Percentiles rank a stretch among this genome's conserved stretches.
phyloP scores from a whole-genome alignment of 2,113 vertebrate species.

The Tor tambroides region DNA sequence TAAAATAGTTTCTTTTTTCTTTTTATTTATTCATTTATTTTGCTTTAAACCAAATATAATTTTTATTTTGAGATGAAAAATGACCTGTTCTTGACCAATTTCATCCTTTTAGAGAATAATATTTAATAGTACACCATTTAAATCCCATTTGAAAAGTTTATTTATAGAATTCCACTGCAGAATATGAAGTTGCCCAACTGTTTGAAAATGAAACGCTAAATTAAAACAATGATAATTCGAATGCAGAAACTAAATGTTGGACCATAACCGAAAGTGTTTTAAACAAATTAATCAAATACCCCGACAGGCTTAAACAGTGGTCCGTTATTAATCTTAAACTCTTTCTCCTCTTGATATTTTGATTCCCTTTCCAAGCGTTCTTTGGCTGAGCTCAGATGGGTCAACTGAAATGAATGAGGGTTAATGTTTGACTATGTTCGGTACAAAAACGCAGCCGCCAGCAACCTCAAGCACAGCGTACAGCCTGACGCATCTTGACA shows the following conservation, averaged over 20 bases:
- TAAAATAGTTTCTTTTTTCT: too few species aligned
- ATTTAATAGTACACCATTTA: background rate
- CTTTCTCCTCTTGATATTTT: slow-evolving; percentile 1
- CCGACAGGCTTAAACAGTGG: background rate
- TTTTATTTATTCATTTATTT: too few species aligned
- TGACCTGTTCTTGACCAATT: too few species aligned
- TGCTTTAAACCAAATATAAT: too few species aligned
- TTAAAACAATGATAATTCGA: slow-evolving; percentile 1
- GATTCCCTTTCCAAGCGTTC: slow-evolving; percentile 27
- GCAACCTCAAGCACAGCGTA: slow-evolving; percentile 3
- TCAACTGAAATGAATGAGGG: slow-evolving; percentile 27
- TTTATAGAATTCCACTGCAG: slow-evolving; percentile 60
- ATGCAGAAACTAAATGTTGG: background rate
- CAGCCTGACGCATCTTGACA: background rate
- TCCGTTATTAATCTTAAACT: background rate
- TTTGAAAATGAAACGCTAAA: slow-evolving; percentile 37
- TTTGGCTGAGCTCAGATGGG: slow-evolving; percentile 55
- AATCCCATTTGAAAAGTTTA: slow-evolving; percentile 51
- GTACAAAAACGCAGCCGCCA: slow-evolving; percentile 36
- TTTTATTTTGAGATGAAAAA: too few species aligned
- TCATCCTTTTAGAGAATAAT: background rate
- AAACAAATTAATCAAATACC: background rate
- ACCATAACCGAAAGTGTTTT: slow-evolving; percentile 1
- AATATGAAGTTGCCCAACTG: slow-evolving; percentile 58
- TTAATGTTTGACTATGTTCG: background rate